These are phyloP conservation scores for Beaufortia kweichowensis DNA, from an alignment of 2,113 vertebrate genomes.

Conservation along the genomic window DNA sequence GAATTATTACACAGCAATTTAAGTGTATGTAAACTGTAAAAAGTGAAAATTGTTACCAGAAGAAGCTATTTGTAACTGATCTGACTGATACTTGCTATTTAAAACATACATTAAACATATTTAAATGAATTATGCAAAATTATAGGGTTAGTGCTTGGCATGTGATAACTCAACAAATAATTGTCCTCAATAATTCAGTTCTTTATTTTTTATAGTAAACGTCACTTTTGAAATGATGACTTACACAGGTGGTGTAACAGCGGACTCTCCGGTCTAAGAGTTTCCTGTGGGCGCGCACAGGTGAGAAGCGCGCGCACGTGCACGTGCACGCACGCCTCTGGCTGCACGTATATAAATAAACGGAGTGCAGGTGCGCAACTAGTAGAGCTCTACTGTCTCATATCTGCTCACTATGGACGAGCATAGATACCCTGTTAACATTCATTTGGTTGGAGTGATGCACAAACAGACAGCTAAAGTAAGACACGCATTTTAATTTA, in stretches of 20 bases:
- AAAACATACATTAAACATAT: no score
- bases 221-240: neutral
- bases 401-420: conserved; percentile 59
- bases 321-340: neutral
- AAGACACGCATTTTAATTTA: conserved; percentile 9
- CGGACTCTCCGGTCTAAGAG: neutral
- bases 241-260: neutral
- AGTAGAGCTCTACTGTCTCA: neutral
- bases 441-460: conserved; percentile 68
- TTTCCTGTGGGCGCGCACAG: neutral
- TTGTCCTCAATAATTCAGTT: no score
- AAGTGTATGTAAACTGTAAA: no score
- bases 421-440: conserved; percentile 61
- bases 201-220: neutral
- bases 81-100: no score
- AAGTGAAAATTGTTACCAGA: no score
- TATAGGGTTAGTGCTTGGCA: no score
- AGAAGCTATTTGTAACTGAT: no score
- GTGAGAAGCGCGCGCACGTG: neutral
- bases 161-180: no score
- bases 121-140: no score
- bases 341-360: neutral
- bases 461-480: conserved; percentile 70
- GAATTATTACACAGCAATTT: no score
- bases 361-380: neutral